A percentile compares a stretch with the other conserved stretches of the same genome.
phyloP scores from a whole-genome alignment of 2,888 invertebrate species.

The Alviniconcha strummeri region DNA sequence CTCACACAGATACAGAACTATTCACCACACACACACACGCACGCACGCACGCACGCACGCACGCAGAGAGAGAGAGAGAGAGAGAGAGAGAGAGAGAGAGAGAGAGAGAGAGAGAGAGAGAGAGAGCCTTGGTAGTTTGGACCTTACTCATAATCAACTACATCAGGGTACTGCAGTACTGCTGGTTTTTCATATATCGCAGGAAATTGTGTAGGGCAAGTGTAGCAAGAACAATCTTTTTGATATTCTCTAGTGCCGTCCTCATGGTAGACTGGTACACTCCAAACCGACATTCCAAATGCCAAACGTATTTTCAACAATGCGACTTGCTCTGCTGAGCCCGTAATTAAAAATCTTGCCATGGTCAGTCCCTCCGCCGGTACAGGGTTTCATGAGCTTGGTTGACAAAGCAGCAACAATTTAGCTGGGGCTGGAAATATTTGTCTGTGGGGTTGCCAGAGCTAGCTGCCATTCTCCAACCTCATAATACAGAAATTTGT shows the following conservation, averaged over 20 bases:
- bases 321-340: background rate
- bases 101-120: too few species aligned
- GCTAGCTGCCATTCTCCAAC: background rate
- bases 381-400: background rate
- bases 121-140: background rate
- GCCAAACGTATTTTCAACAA: slow-evolving; percentile 12
- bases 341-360: slow-evolving; percentile 7
- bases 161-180: background rate
- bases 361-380: background rate
- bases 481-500: slow-evolving; percentile 11
- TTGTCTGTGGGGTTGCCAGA: background rate
- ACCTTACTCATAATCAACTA: slow-evolving; percentile 4
- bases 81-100: too few species aligned
- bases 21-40: too few species aligned
- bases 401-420: slow-evolving; percentile 9
- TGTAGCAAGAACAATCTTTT: slow-evolving; percentile 9
- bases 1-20: too few species aligned
- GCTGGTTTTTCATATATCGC: background rate
- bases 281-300: background rate
- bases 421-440: background rate
- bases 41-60: too few species aligned
- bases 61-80: too few species aligned
- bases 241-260: background rate
- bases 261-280: slow-evolving; percentile 5
- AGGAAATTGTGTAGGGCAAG: slow-evolving; percentile 15